Percentiles rank a stretch among this genome's conserved stretches.
Conservation (phyloP, 2,797 vertebrate species). For the Gallirallus australis region DNA sequence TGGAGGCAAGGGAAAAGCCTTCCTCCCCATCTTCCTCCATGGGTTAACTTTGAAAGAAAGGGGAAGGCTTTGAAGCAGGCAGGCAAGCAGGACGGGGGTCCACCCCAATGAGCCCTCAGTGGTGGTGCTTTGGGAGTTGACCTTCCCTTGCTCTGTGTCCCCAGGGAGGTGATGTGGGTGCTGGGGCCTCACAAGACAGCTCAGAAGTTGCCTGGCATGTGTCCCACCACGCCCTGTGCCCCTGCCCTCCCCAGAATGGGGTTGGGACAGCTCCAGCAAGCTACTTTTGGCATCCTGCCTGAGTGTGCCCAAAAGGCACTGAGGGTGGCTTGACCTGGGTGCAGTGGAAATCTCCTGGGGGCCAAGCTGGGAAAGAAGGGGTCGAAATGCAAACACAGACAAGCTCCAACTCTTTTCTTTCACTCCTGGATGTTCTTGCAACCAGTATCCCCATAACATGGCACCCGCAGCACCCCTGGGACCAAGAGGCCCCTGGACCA, state of each 20-base stretch:
- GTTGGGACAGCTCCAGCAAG: neutral
- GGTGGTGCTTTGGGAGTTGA: rapidly evolving
- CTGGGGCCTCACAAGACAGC: neutral
- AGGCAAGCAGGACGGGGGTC: neutral
- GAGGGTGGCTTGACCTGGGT: neutral
- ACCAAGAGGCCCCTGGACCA: rapidly evolving
- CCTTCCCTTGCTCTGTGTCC: neutral
- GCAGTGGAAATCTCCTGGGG: rapidly evolving
- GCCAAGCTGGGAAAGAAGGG: neutral
- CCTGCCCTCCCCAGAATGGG: rapidly evolving
- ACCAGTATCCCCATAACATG: rapidly evolving
- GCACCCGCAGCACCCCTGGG: neutral
- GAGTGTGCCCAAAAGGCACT: neutral
- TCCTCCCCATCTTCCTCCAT: neutral
- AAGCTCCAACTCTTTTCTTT: neutral
- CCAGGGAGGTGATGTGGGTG: neutral
- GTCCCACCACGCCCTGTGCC: neutral
- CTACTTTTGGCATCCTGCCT: neutral
- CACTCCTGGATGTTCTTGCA: neutral
- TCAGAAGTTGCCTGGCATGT: neutral
- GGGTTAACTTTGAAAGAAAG: neutral
- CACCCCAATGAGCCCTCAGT: neutral
- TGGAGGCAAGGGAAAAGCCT: neutral
- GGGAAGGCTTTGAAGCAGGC: neutral
- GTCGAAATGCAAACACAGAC: neutral